phyloP scores from a whole-genome alignment of 2,113 vertebrate genomes.

The Oophaga pumilio region DNA sequence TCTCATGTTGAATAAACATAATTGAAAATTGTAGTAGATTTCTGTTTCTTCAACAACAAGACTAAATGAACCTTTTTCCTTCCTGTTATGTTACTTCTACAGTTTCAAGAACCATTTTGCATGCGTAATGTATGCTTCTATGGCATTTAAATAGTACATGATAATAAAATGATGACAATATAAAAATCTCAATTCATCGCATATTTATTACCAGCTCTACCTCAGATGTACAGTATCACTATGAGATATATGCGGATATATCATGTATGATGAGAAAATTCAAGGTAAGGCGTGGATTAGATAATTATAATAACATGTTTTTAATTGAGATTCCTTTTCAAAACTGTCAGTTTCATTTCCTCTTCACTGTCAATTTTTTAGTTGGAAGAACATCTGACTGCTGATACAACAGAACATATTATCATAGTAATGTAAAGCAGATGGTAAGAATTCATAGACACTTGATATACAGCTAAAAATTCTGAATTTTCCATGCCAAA shows the following conservation, averaged over 20 bases:
- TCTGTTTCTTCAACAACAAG: background rate
- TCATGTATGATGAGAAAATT: conserved; percentile 1
- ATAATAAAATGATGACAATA: background rate
- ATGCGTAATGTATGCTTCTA: background rate
- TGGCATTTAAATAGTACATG: background rate
- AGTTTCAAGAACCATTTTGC: background rate
- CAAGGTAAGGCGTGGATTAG: background rate
- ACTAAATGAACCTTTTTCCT: background rate
- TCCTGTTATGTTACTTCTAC: background rate
- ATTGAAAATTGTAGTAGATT: background rate
- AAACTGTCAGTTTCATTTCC: background rate
- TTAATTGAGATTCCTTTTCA: background rate
- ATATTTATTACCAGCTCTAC: background rate
- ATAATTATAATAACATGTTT: background rate
- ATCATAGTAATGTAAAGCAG: background rate
- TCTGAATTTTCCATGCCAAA: too few species aligned
- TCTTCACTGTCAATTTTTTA: background rate
- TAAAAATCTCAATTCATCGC: background rate
- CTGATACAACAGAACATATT: background rate
- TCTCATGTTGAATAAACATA: background rate
- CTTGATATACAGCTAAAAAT: too few species aligned
- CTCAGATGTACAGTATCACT: background rate
- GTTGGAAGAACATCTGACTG: background rate
- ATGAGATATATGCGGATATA: background rate
- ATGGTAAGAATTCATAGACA: background rate